Conservation (phyloP, 1,140 invertebrate species). For the Homalodisca vitripennis region DNA sequence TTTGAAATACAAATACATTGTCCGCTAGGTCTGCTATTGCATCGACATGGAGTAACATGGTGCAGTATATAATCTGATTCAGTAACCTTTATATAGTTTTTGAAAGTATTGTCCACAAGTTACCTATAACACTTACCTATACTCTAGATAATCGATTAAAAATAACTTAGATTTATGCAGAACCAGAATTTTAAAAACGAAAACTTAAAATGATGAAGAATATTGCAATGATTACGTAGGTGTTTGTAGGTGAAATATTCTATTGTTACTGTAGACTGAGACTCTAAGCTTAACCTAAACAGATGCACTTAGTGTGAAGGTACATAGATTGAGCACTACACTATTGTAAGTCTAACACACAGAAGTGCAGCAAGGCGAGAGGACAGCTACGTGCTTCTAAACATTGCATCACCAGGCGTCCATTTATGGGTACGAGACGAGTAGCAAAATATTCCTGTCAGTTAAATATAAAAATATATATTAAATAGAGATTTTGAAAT, state of each 20-base stretch:
- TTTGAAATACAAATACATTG: too few species aligned
- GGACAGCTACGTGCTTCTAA: background rate
- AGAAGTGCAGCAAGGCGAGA: background rate
- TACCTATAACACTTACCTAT: background rate
- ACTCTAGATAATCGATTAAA: background rate
- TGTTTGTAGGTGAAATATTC: background rate
- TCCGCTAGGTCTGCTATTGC: too few species aligned
- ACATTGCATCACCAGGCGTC: background rate
- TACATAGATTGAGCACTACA: conserved; percentile 21
- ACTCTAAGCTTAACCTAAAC: conserved; percentile 15
- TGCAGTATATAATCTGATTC: background rate
- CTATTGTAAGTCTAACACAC: background rate
- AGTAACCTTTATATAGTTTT: background rate
- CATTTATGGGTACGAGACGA: too few species aligned
- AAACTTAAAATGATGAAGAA: background rate
- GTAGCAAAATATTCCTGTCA: too few species aligned
- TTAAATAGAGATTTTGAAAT: too few species aligned
- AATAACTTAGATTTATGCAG: background rate
- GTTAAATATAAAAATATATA: too few species aligned
- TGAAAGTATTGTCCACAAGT: background rate
- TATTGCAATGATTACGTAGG: background rate
- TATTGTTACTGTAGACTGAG: too few species aligned
- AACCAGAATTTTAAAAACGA: background rate
- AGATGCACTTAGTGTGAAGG: conserved; percentile 23
- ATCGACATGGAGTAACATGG: background rate